These are phyloP conservation scores for Boloria euphrosyne DNA, from an alignment of 2,888 invertebrate species.

Conservation along the genomic window DNA sequence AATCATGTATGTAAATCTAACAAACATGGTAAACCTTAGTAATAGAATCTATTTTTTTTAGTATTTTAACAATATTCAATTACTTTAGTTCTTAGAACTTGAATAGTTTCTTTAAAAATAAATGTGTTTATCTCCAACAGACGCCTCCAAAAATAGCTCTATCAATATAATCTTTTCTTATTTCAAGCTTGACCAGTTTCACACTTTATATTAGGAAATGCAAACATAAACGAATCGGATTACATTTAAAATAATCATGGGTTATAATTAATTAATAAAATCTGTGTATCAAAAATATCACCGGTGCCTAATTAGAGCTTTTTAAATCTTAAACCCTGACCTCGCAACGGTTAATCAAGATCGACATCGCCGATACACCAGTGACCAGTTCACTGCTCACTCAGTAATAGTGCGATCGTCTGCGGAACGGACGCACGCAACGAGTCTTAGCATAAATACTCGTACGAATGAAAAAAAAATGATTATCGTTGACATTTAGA, in stretches of 20 bases:
- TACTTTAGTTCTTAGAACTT: too few relatives aligned
- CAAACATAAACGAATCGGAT: too few relatives aligned
- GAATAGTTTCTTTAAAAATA: too few relatives aligned
- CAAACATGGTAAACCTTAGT: too few relatives aligned
- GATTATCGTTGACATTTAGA: conserved; percentile 16
- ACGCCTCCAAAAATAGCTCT: too few relatives aligned
- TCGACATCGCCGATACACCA: conserved; percentile 72
- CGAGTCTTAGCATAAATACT: conserved; percentile 48
- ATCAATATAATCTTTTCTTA: too few relatives aligned
- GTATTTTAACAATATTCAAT: too few relatives aligned
- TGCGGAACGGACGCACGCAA: conserved; percentile 65
- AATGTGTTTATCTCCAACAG: too few relatives aligned
- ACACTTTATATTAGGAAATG: too few relatives aligned
- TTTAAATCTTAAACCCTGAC: conserved; percentile 67
- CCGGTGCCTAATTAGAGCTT: conserved; percentile 35
- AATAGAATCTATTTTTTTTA: too few relatives aligned
- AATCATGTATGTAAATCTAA: too few relatives aligned
- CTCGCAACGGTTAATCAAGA: conserved; percentile 71
- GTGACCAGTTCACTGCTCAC: conserved; percentile 59
- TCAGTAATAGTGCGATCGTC: conserved; percentile 49
- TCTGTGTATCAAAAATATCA: conserved; percentile 12
- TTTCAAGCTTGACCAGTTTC: too few relatives aligned
- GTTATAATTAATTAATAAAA: conserved; percentile 1
- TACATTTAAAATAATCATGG: neutral
- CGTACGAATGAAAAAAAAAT: conserved; percentile 33